A percentile compares a stretch with the other conserved stretches of the same genome.
phyloP scores from a whole-genome alignment of 92 coral and sea anemone species.

The Porites evermanni region DNA sequence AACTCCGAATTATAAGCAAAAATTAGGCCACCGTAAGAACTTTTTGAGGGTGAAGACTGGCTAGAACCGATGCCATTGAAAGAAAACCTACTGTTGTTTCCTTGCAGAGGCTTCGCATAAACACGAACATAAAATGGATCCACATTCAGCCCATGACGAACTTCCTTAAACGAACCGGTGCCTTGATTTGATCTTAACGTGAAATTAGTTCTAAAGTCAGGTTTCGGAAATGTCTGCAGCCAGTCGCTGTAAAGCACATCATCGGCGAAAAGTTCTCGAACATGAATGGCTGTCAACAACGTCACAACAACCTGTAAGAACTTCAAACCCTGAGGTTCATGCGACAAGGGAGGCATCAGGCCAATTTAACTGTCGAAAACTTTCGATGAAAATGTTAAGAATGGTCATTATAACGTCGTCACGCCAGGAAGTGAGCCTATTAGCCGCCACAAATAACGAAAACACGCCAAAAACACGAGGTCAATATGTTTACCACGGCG shows the following conservation, averaged over 20 bases:
- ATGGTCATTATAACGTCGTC: constrained; percentile 21
- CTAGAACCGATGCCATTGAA: constrained; percentile 92
- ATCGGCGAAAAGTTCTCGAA: constrained; percentile 34
- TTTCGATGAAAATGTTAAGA: neutral
- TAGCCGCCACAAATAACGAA: neutral
- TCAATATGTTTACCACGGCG: constrained; percentile 39
- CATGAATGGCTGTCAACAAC: constrained; percentile 29
- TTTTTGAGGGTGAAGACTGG: constrained; percentile 74
- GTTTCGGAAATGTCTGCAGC: constrained; percentile 82
- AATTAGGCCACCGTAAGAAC: constrained; percentile 89
- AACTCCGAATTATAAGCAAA: constrained; percentile 87
- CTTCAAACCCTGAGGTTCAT: constrained; percentile 28
- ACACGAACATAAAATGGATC: constrained; percentile 97
- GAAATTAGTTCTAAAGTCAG: constrained; percentile 87
- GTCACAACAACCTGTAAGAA: constrained; percentile 49
- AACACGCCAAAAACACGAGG: constrained; percentile 59
- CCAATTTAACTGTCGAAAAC: neutral
- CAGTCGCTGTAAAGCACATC: constrained; percentile 70
- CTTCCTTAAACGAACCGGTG: constrained; percentile 81
- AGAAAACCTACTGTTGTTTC: constrained; percentile 75
- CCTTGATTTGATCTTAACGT: constrained; percentile 84
- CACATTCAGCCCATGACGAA: constrained; percentile 80
- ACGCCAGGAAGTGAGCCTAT: neutral
- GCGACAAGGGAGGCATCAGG: constrained; percentile 43
- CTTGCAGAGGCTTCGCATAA: constrained; percentile 76